Percentiles rank a stretch among this genome's conserved stretches.
phyloP scores from a whole-genome alignment of 2,797 vertebrate species.

The Manis pentadactyla region DNA sequence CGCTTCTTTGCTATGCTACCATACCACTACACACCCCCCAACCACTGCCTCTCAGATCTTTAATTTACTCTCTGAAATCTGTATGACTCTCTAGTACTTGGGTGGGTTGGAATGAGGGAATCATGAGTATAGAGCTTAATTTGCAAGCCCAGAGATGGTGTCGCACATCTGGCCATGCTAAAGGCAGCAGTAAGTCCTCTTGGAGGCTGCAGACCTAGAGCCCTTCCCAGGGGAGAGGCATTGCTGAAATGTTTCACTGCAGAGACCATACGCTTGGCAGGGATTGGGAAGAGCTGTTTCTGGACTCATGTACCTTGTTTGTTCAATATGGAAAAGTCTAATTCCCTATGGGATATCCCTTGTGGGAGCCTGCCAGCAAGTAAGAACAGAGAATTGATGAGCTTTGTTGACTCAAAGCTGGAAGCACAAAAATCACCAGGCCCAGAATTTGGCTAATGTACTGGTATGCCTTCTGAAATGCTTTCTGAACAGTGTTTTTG shows the following conservation, averaged over 20 bases:
- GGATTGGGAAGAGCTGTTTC: slow-evolving; percentile 80
- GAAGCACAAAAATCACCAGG: slow-evolving; percentile 75
- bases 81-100: slow-evolving; percentile 57
- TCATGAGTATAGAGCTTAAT: slow-evolving; percentile 63
- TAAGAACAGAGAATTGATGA: slow-evolving; percentile 82
- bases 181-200: slow-evolving; percentile 77
- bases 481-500: slow-evolving; percentile 54
- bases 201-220: slow-evolving; percentile 71
- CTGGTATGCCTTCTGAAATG: slow-evolving; percentile 65
- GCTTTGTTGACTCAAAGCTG: slow-evolving; percentile 80
- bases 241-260: slow-evolving; percentile 84
- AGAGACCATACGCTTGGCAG: slow-evolving; percentile 83
- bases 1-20: slow-evolving; percentile 16
- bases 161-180: slow-evolving; percentile 75
- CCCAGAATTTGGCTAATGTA: slow-evolving; percentile 60
- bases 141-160: slow-evolving; percentile 61
- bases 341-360: slow-evolving; percentile 83
- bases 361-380: slow-evolving; percentile 81
- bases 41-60: slow-evolving; percentile 34
- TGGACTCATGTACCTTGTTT: slow-evolving; percentile 83
- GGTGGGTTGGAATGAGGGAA: slow-evolving; percentile 43
- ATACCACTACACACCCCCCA: neutral
- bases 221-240: slow-evolving; percentile 77
- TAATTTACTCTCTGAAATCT: slow-evolving; percentile 52
- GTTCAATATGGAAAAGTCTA: slow-evolving; percentile 84